Base-by-base conservation (phyloP, 1,140 invertebrate species). In the Drosophila erecta region DNA sequence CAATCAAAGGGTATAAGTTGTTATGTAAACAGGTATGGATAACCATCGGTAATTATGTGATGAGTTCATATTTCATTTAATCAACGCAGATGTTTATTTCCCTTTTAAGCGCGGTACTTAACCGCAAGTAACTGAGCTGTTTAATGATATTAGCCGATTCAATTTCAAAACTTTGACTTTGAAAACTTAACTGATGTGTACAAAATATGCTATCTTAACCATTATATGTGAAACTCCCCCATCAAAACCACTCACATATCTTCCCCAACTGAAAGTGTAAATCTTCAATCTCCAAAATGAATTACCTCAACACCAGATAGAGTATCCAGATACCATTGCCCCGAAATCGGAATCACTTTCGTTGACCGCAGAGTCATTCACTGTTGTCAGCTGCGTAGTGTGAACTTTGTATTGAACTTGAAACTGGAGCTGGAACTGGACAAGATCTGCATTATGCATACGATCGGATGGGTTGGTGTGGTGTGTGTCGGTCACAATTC, bases 401-500 rank as follows among this genome's bases (percentile, higher is more conserved):
- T 85, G 64, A 66, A 81, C 77, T 86, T 65, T 77, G 81, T 58
- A 75, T 76, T 87, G 83, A 86, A 89, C 84, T 86, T 86, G 83
- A 86, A 86, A 87, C 60, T 74, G 44, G 46, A 77, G 76, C 59
- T 58, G 61, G 44, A 55, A 72, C 59, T 58, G 61, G 44, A 55
- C 59, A 57, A 51, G 79, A 87, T 79, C 75, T 86, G 76, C 83
- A 81, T 86, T 69, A 85, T 86, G 61, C 70, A 65, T 50, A 38
- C 35, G 66, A 62, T 55, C 49, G 41, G 66, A 62, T 55, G 57
- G 41, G 46, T n/a, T 17, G 20, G 33, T 47, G 30, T 30, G 37
- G 17, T 27, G 33, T 47, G 38, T 37, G 44, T 47, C 84, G 79
- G 84, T 37, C 67, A 72, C 78, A 83, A 86, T 79, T 89, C 83